A percentile compares a stretch with the other conserved stretches of the same genome.
Conservation (phyloP, 2,888 invertebrate species). For the Bombylius major region DNA sequence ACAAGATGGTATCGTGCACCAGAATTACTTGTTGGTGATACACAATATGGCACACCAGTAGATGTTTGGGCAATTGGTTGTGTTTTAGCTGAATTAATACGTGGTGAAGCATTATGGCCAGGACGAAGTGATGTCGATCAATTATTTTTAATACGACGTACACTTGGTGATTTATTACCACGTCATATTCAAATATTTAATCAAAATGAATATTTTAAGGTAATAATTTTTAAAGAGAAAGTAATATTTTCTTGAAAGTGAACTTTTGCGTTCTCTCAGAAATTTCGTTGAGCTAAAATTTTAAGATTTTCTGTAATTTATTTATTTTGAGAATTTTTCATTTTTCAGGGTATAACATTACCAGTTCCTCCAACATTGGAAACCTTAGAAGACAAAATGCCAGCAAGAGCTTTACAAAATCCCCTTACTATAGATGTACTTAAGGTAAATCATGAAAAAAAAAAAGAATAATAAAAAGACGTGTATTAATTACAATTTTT, state of each 20-base stretch:
- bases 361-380: slow-evolving; percentile 82
- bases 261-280: too few relatives aligned
- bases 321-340: neutral
- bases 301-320: neutral
- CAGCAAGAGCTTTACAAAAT: slow-evolving; percentile 52
- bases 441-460: slow-evolving; percentile 43
- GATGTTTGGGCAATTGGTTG: slow-evolving; percentile 99
- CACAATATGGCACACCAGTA: slow-evolving; percentile 75
- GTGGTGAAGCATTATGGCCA: slow-evolving; percentile 93
- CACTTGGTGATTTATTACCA: slow-evolving; percentile 84
- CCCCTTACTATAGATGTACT: slow-evolving; percentile 70
- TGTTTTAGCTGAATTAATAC: slow-evolving; percentile 74
- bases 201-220: slow-evolving; percentile 78
- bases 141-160: slow-evolving; percentile 86
- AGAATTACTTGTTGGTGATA: slow-evolving; percentile 93
- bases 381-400: slow-evolving; percentile 76
- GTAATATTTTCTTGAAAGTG: neutral
- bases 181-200: slow-evolving; percentile 94
- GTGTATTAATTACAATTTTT: slow-evolving; percentile 6
- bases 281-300: too few relatives aligned
- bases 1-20: slow-evolving; percentile 98
- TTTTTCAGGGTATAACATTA: slow-evolving; percentile 65
- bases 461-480: neutral
- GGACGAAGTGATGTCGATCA: slow-evolving; percentile 98
- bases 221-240: slow-evolving; percentile 16